Evolutionary conservation across 2,888 invertebrate genomes (phyloP), one percentile per base, ranked within the genome.

Genomic region (Andrena bucephala): DNA sequence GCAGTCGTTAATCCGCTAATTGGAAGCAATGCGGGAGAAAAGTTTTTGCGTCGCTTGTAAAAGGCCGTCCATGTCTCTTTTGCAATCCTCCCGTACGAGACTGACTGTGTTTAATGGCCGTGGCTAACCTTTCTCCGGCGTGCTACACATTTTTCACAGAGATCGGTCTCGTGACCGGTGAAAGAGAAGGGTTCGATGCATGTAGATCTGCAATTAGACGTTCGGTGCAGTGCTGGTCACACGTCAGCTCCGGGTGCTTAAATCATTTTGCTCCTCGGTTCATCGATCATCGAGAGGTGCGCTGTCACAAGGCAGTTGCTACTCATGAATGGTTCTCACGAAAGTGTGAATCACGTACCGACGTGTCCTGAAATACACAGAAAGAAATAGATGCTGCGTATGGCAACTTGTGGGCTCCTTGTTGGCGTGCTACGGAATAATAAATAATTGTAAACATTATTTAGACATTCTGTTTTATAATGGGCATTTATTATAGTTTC

Each of bases 91-190:
- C 70, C 63, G 67, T 80, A 71, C 52, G 76, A 77, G 81, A 65
- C 81, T 68, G 79, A 78, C 60, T 70, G 73, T 66, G 71, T 71
- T 71, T 76, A 87, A 81, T 52, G 71, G 74, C 77, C 78, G 70
- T 77, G 75, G 77, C 79, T 87, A 83, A 87, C 89, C 88, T 88
- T 88, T 88, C 88, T 88, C 88, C 88, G 70, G 81, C 80, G 81
- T 85, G 87, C 84, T 81, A 77, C 80, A 72, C 67, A 88, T 87
- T 88, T 89, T 88, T 88, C 72, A 72, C 73, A 62, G 74, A 16
- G 79, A 77, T 79, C 77, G 72, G 85, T 85, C 89, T 83, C 87
- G 85, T 83, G 89, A 82, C 77, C 74, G 52, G 76, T 74, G 83
- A 88, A 88, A 88, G 87, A 77, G 89, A 89, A 88, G 76, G 83